phyloP scores from a whole-genome alignment of 2,888 invertebrate species.

The Chymomyza procnemis region DNA sequence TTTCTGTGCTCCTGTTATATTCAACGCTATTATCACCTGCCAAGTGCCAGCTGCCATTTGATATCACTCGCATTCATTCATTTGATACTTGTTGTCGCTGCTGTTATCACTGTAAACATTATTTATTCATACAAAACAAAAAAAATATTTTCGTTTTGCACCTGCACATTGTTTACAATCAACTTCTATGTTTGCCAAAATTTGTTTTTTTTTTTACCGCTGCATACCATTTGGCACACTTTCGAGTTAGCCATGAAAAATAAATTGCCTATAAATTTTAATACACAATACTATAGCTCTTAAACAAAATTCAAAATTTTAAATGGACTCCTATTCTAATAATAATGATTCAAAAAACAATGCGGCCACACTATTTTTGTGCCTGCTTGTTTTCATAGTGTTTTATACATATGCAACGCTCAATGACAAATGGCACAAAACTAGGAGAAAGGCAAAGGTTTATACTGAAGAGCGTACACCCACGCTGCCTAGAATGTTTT shows the following conservation, averaged over 20 bases:
- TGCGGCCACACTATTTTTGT: not conserved
- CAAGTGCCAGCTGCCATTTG: conserved; percentile 18
- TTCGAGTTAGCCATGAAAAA: not conserved
- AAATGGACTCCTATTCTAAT: too few species aligned
- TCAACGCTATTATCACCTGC: conserved; percentile 64
- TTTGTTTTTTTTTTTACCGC: not conserved
- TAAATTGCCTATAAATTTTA: not conserved
- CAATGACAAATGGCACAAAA: not conserved
- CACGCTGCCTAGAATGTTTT: conserved; percentile 19
- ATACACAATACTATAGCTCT: too few species aligned
- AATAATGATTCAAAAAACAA: too few species aligned
- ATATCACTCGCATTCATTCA: conserved; percentile 7
- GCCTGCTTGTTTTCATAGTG: too few species aligned
- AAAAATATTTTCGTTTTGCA: not conserved
- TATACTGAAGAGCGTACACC: not conserved
- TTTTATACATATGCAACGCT: conserved; percentile 7
- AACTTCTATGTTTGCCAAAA: not conserved
- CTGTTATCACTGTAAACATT: conserved; percentile 14
- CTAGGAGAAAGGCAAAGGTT: too few species aligned
- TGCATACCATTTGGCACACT: too few species aligned
- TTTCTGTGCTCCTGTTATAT: conserved; percentile 68
- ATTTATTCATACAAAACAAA: not conserved
- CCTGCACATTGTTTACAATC: not conserved
- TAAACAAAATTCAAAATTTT: too few species aligned
- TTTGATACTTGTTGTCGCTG: not conserved